These are phyloP conservation scores for Phortica magna DNA, from an alignment of 2,888 invertebrate genomes.

Conservation along the genomic window DNA sequence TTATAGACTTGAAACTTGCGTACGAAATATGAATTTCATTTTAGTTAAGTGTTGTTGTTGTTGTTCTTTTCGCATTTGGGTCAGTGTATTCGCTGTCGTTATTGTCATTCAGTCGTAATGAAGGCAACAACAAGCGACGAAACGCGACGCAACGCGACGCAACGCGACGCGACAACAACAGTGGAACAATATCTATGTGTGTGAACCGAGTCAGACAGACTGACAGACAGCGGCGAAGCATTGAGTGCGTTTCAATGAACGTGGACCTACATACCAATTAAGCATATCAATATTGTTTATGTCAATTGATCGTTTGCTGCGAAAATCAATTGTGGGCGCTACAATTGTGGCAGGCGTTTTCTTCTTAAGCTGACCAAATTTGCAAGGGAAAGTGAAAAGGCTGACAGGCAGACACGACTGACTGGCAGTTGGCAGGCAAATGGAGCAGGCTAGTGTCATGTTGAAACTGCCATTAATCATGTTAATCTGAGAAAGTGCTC, in stretches of 20 bases:
- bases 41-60: neutral
- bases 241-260: conserved; percentile 12
- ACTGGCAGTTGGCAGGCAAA: neutral
- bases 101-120: neutral
- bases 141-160: conserved; percentile 58
- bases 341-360: neutral
- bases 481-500: no score
- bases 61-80: conserved; percentile 50
- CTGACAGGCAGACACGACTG: neutral
- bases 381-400: conserved; percentile 23
- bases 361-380: conserved; percentile 17
- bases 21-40: conserved; percentile 30
- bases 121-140: conserved; percentile 31
- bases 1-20: neutral
- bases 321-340: neutral
- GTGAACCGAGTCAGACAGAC: conserved; percentile 24
- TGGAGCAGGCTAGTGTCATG: no score
- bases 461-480: no score
- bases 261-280: conserved; percentile 26
- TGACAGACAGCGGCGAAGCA: conserved; percentile 41
- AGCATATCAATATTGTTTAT: neutral
- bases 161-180: conserved; percentile 45
- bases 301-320: neutral
- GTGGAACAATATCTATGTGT: conserved; percentile 21
- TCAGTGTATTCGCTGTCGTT: conserved; percentile 51